Base-by-base conservation (phyloP, 2,888 invertebrate species). In the Vanessa cardui region DNA sequence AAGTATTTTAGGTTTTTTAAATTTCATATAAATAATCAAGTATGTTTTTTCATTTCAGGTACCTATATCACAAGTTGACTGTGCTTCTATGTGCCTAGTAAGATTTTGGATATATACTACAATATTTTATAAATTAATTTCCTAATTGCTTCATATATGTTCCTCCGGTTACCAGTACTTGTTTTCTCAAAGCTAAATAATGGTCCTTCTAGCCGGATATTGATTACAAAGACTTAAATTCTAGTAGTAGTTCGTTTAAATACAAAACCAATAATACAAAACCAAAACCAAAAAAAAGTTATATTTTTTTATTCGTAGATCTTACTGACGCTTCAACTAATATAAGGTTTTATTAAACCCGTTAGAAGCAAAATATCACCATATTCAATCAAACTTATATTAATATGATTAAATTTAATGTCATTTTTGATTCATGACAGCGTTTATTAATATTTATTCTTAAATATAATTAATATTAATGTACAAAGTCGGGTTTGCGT, bases 71-170 rank as follows among this genome's bases (percentile, higher is more conserved):
- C 58, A 31, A 31, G 50, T 52, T 21, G 54, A 47, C 49, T 50
- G 46, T 56, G 50, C 49, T 39, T 31, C 44, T 59, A 61, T 49
- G 59, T 3, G 18, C 6, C 16, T 33, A 16, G 58, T 45, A 45
- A 59, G 31, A 59, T 61, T 58, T 69, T 73, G 71, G 72, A 72
- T 66, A 66, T 72, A 73, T 72, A 67, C 73, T 67, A 71, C 26
- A 6, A 54, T 56, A 54, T 67, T 72, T 74, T 70, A 72, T 68
- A 73, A 73, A 71, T 73, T 68, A 82, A 83, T 1, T 83, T 76
- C 73, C 83, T 83, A 82, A 81, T 82, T 82, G 82, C 79, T 76
- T 79, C 80, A 80, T 78, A 81, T 26, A 31, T 31, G 80, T 80
- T 76, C 71, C 74, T 71, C 72, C 71, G 67, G 69, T 73, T 65